Evolutionary conservation across 2,888 invertebrate genomes (phyloP).

Genomic region (Onchidella celtica): DNA sequence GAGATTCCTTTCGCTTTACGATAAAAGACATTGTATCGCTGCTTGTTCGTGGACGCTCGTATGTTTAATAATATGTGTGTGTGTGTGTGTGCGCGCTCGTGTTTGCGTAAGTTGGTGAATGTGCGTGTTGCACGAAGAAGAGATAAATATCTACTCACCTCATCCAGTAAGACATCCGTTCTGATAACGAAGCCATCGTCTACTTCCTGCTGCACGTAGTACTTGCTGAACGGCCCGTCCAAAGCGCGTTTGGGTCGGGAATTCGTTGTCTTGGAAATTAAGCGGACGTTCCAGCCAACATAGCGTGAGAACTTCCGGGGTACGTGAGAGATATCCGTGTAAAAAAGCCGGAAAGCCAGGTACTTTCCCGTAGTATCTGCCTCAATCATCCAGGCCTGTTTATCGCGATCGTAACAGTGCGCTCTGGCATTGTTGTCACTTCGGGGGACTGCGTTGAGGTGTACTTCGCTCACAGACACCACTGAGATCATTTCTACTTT

Average conservation of each 20-base stretch:
- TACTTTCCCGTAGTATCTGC: constrained; percentile 89
- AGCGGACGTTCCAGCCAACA: constrained; percentile 71
- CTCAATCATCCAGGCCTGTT: constrained; percentile 90
- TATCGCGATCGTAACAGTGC: constrained; percentile 89
- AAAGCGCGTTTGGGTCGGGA: constrained; percentile 83
- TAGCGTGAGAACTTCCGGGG: constrained; percentile 87
- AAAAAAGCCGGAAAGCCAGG: constrained; percentile 86
- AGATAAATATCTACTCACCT: constrained; percentile 84
- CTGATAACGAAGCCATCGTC: constrained; percentile 92
- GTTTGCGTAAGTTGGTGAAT: background rate
- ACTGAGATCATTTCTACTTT: constrained; percentile 89
- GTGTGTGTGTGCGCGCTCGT: background rate
- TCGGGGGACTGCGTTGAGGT: constrained; percentile 70
- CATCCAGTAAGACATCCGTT: constrained; percentile 88
- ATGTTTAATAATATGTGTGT: too few species aligned
- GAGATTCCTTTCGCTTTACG: too few species aligned
- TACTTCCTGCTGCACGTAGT: constrained; percentile 89
- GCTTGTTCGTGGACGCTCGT: too few species aligned
- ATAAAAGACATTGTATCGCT: too few species aligned
- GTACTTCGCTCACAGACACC: constrained; percentile 85
- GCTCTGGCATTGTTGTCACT: constrained; percentile 67
- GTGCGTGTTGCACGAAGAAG: too few species aligned
- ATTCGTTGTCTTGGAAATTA: constrained; percentile 48
- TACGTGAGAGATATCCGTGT: constrained; percentile 83
- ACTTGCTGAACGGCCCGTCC: constrained; percentile 88